These are phyloP conservation scores for Rhynchonema sp. DNA, from an alignment of 2,888 invertebrate genomes.

Conservation along the genomic window DNA sequence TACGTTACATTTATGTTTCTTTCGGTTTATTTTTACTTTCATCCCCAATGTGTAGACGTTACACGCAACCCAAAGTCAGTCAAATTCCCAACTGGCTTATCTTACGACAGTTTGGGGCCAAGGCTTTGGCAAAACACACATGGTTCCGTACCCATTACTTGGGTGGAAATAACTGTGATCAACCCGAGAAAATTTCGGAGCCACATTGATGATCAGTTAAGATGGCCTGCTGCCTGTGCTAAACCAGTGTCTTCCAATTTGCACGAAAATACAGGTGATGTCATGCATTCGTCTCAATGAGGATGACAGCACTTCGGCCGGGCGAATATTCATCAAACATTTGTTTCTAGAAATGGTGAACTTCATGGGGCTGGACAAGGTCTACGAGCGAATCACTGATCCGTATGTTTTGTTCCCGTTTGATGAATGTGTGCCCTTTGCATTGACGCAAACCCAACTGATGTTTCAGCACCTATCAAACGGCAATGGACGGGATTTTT, in stretches of 20 bases:
- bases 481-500: slow-evolving; percentile 71
- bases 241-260: no score
- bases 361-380: slow-evolving; percentile 76
- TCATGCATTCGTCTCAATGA: slow-evolving; percentile 75
- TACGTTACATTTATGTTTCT: slow-evolving; percentile 11
- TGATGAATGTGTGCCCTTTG: neutral
- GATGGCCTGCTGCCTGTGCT: no score
- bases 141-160: no score
- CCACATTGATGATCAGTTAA: no score
- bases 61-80: no score
- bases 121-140: no score
- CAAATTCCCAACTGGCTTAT: no score
- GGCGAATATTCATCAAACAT: slow-evolving; percentile 90
- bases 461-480: slow-evolving; percentile 53
- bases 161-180: no score
- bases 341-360: slow-evolving; percentile 80
- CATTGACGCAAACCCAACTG: neutral
- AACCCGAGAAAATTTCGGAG: no score
- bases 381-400: slow-evolving; percentile 74
- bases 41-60: no score
- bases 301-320: slow-evolving; percentile 89
- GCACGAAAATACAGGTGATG: no score
- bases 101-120: no score
- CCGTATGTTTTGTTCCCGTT: slow-evolving; percentile 42
- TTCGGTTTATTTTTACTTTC: neutral